A percentile compares a stretch with the other conserved stretches of the same genome.
These are phyloP conservation scores for Gonatopus flavifemur DNA, from an alignment of 1,140 invertebrate species.

Conservation along the genomic window DNA sequence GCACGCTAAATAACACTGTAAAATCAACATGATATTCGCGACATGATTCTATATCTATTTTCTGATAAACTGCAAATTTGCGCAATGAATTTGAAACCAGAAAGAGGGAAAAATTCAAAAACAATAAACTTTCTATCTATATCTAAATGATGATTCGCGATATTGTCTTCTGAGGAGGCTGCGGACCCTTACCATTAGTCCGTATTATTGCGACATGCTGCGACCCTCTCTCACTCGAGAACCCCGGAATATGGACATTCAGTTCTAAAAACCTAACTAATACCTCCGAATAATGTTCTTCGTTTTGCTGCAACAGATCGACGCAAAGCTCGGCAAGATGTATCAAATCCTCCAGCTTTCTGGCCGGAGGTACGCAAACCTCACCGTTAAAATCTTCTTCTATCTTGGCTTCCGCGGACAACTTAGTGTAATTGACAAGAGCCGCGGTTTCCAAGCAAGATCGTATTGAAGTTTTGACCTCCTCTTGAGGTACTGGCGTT, in stretches of 20 bases:
- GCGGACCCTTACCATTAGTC: slow-evolving; percentile 45
- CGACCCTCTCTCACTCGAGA: slow-evolving; percentile 47
- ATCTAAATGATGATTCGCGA: too few species aligned
- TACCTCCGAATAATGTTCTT: slow-evolving; percentile 99
- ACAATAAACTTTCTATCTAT: too few species aligned
- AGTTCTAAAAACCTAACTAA: slow-evolving; percentile 59
- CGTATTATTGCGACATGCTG: too few species aligned
- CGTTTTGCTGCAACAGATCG: slow-evolving; percentile 97
- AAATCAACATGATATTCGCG: too few species aligned
- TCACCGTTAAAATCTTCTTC: slow-evolving; percentile 89
- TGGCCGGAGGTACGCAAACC: slow-evolving; percentile 76
- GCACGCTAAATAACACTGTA: too few species aligned
- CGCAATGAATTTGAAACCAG: too few species aligned
- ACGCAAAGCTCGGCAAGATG: slow-evolving; percentile 97
- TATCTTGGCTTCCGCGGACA: slow-evolving; percentile 96
- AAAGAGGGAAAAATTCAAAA: too few species aligned
- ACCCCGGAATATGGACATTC: slow-evolving; percentile 45
- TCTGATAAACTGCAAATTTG: too few species aligned
- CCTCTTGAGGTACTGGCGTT: slow-evolving; percentile 95
- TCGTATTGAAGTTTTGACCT: slow-evolving; percentile 93
- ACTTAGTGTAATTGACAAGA: slow-evolving; percentile 93
- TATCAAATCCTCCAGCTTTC: slow-evolving; percentile 95
- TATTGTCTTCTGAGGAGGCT: slow-evolving; percentile 48
- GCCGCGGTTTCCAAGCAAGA: slow-evolving; percentile 97
- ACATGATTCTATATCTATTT: too few species aligned